phyloP scores from a whole-genome alignment of 2,797 vertebrate genomes.

The Phylloscopus collybita region DNA sequence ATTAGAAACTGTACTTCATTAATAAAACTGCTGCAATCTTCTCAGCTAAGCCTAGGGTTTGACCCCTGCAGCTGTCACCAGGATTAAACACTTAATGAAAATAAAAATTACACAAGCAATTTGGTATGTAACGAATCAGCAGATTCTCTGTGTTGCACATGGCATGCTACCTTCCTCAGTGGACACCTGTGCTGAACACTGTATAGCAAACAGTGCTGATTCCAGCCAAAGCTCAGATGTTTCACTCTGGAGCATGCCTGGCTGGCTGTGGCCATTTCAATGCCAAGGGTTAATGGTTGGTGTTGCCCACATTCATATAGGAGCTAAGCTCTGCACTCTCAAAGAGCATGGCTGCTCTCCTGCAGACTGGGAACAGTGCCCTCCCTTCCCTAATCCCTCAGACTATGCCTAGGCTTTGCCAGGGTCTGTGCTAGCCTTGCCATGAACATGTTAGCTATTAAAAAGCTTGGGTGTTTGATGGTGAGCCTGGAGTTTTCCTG shows the following conservation, averaged over 20 bases:
- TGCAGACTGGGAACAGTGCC: neutral
- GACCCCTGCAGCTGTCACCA: neutral
- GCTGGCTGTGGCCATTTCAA: neutral
- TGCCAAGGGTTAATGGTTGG: neutral
- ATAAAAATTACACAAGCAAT: neutral
- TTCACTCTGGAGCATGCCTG: neutral
- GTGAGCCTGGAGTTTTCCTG: neutral
- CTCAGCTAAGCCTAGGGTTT: neutral
- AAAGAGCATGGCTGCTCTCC: neutral
- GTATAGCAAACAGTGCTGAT: neutral
- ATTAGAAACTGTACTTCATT: neutral
- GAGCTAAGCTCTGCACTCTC: neutral
- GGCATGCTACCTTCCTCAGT: neutral
- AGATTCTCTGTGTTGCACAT: neutral
- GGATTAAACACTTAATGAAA: neutral
- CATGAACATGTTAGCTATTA: neutral
- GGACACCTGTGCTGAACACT: neutral
- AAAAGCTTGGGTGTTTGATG: neutral
- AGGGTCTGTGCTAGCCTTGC: neutral
- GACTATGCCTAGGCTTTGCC: neutral
- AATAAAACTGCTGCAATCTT: neutral
- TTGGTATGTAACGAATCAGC: neutral
- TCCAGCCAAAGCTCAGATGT: neutral
- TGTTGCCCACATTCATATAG: accelerated
- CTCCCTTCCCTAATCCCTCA: neutral